Base-by-base conservation (phyloP, 2,888 invertebrate genomes). In the Horisme vitalbata region DNA sequence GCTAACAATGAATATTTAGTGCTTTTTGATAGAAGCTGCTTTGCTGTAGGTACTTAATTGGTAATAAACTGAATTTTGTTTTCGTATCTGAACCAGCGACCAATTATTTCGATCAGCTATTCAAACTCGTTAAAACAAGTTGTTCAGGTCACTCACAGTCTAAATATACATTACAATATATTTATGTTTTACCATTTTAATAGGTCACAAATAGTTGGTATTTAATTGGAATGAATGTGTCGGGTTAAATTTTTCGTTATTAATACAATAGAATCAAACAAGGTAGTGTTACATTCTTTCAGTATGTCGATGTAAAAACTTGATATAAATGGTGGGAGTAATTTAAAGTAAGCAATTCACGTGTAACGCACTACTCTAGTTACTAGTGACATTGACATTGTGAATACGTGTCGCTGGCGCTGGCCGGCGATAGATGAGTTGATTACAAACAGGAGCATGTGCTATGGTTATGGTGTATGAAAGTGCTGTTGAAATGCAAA, bases 321-420 rank as follows among this genome's bases (percentile, higher is more conserved):
- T n/a, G n/a, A n/a, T n/a, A 18, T 18, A 18, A 21, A 8, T 21
- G n/a, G 3, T 2, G 9, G 23, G 9, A 23, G 5, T 26, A 26
- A 26, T 26, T 26, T 11, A 26, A 26, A 26, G 26, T 41, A 36
- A 35, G 31, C 31, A 28, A 55, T 57, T 41, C 46, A 24, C 55
- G 57, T 63, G 61, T 59, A 63, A 48, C 63, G 59, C 61, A 52
- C 46, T 48, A 43, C 41, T 24, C 44, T 48, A 46, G 67, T 76
- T 76, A 27, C 44, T 48, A 46, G 67, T 76, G 76, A 76, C 79
- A 79, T 82, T 81, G 81, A 79, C 78, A 79, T 79, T 80, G 76
- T 50, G 55, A 59, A 59, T 65, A 64, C 55, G 58, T 53, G 57
- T 62, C 55, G 65, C 57, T 52, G 46, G 62, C 54, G 47, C 55